These are phyloP conservation scores for Anas capensis DNA, from an alignment of 2,797 vertebrate genomes.

Conservation along the genomic window DNA sequence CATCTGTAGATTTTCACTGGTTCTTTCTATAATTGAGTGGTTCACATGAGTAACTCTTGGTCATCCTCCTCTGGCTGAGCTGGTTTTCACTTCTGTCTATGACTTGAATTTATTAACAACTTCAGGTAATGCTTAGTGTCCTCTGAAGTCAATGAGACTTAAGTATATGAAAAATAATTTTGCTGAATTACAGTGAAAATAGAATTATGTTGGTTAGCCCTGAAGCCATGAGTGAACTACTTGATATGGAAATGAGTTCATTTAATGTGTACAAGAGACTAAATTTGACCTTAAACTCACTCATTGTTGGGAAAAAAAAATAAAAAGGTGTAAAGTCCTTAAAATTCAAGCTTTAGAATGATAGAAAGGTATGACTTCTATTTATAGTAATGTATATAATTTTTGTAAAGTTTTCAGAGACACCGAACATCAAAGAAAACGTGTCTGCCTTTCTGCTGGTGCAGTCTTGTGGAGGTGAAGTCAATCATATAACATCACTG, in stretches of 20 bases:
- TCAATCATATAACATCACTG: not conserved
- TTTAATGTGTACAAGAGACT: not conserved
- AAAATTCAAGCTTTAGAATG: not conserved
- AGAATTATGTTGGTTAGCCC: not conserved
- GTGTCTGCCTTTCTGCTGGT: constrained; percentile 9
- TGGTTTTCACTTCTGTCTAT: accelerated
- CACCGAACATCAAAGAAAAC: not conserved
- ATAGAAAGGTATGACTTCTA: not conserved
- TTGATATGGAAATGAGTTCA: not conserved
- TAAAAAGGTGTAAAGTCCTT: not conserved
- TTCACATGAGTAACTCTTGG: not conserved
- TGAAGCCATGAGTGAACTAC: not conserved
- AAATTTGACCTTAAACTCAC: not conserved
- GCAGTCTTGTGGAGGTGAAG: not conserved
- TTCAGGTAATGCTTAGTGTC: not conserved
- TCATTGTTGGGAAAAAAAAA: not conserved
- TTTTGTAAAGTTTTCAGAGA: constrained; percentile 17
- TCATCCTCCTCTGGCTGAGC: not conserved
- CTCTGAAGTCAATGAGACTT: not conserved
- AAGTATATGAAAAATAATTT: not conserved
- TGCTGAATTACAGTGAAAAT: not conserved
- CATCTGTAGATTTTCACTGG: not conserved
- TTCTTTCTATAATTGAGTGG: not conserved
- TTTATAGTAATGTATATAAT: constrained; percentile 8
- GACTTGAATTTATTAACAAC: not conserved